phyloP scores from a whole-genome alignment of 2,888 invertebrate species.

The Lasioglossum zephyrum region DNA sequence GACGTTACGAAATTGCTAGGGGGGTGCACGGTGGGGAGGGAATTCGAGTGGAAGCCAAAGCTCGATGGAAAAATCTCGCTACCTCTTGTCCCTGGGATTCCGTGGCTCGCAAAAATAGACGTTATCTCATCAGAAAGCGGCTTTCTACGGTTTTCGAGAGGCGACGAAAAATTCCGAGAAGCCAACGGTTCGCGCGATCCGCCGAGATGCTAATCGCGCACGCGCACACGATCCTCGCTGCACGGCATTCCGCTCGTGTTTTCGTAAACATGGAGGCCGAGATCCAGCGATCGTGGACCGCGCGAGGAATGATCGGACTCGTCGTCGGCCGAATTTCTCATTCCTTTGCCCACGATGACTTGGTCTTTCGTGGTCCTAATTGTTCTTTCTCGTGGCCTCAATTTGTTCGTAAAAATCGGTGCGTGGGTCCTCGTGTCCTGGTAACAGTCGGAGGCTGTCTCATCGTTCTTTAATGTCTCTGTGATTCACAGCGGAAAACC shows the following conservation, averaged over 20 bases:
- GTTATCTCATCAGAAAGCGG: constrained; percentile 40
- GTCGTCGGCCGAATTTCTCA: neutral
- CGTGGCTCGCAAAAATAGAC: constrained; percentile 29
- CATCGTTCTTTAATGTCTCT: neutral
- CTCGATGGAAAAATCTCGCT: neutral
- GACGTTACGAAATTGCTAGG: constrained; percentile 21
- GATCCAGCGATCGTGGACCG: neutral
- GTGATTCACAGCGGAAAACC: neutral
- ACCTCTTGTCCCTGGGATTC: neutral
- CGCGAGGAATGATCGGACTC: neutral
- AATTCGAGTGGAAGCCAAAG: neutral
- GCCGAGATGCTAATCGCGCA: constrained; percentile 15
- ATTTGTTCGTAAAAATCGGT: neutral
- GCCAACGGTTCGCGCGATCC: constrained; percentile 16
- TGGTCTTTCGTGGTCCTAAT: neutral
- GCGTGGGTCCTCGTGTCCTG: neutral
- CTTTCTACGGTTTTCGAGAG: constrained; percentile 18
- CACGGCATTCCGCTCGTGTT: constrained; percentile 24
- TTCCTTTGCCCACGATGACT: neutral
- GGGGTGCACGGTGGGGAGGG: neutral
- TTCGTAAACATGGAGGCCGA: constrained; percentile 25
- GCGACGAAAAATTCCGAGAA: constrained; percentile 2
- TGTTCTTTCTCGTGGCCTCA: neutral
- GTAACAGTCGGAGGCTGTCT: neutral
- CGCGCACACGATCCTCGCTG: neutral